Conservation (phyloP, 2,113 vertebrate genomes). For the Sinocyclocheilus maitianheensis region DNA sequence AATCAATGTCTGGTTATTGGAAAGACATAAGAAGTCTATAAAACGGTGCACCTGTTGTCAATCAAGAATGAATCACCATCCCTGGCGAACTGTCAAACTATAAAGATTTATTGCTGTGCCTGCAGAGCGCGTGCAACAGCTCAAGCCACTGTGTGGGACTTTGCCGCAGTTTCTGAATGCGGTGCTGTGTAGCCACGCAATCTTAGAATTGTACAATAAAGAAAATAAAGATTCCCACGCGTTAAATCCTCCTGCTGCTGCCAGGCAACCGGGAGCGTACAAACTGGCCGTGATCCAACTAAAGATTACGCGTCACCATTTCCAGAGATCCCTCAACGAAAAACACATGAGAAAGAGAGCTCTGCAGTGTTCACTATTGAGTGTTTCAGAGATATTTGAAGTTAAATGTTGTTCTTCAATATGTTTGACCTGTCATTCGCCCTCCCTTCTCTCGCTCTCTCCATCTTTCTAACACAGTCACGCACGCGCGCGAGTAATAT, state of each 20-base stretch:
- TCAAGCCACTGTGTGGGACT: background rate
- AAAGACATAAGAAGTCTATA: background rate
- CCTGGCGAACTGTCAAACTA: background rate
- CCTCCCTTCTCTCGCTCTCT: background rate
- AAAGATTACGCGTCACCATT: slow-evolving; percentile 22
- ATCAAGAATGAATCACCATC: background rate
- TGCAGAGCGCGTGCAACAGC: background rate
- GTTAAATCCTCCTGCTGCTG: background rate
- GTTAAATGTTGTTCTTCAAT: slow-evolving; percentile 27
- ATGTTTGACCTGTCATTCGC: background rate
- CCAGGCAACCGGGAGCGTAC: slow-evolving; percentile 6
- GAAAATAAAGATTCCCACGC: background rate
- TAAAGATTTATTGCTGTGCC: background rate
- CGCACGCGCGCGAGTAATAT: background rate
- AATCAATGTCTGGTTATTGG: slow-evolving; percentile 8
- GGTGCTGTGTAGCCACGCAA: background rate
- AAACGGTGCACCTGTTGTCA: slow-evolving; percentile 19
- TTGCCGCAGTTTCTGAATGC: slow-evolving; percentile 35
- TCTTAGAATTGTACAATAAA: background rate
- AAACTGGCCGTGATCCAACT: slow-evolving; percentile 28
- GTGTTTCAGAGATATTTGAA: slow-evolving; percentile 1
- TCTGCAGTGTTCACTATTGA: background rate
- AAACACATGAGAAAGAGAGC: background rate
- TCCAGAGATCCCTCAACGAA: slow-evolving; percentile 3
- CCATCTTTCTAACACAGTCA: background rate